phyloP scores from a whole-genome alignment of 2,797 vertebrate genomes.

The Sebastes kiyomatsui region DNA sequence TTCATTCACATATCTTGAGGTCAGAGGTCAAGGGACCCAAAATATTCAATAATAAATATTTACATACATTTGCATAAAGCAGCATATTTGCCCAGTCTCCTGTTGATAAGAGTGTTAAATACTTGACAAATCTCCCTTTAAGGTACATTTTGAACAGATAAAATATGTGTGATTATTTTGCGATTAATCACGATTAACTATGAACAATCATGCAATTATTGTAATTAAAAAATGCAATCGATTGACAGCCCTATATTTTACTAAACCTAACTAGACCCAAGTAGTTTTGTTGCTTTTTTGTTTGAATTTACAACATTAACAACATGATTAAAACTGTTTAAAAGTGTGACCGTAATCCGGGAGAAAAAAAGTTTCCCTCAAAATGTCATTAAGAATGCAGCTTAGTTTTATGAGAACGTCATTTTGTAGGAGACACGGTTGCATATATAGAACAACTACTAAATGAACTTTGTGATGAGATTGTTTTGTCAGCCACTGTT shows the following conservation, averaged over 20 bases:
- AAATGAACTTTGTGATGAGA: background rate
- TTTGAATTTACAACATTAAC: background rate
- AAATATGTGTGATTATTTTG: too few species aligned
- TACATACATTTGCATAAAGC: too few species aligned
- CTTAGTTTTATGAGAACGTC: background rate
- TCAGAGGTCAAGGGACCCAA: too few species aligned
- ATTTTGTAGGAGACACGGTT: background rate
- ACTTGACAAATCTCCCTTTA: too few species aligned
- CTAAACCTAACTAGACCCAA: background rate
- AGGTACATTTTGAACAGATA: too few species aligned
- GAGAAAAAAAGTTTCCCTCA: fast-evolving
- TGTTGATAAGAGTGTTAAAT: too few species aligned
- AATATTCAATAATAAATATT: too few species aligned
- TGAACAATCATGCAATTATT: too few species aligned
- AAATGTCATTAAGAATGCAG: background rate
- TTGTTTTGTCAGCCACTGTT: background rate
- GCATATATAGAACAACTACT: background rate
- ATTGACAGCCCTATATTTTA: too few species aligned
- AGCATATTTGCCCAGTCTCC: fast-evolving
- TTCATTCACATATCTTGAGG: too few species aligned
- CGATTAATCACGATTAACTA: too few species aligned
- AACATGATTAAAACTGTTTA: background rate
- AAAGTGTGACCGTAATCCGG: fast-evolving
- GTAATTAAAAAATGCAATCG: fast-evolving
- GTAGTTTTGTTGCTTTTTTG: background rate